Evolutionary conservation across 2,113 vertebrate genomes (phyloP).

Genomic region (Sisor rabdophorus): DNA sequence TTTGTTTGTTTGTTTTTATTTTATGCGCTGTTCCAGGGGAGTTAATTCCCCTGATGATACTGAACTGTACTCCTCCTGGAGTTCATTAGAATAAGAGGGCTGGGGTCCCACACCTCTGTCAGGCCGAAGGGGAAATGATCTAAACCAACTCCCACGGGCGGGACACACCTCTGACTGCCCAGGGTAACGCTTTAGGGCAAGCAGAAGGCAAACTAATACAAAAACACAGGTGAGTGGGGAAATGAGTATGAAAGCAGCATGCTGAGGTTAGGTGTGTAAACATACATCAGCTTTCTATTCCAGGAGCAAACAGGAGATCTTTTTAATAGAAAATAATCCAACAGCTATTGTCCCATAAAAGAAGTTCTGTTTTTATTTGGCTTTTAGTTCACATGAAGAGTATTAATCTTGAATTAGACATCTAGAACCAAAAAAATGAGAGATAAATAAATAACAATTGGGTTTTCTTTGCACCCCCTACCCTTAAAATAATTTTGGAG

Average conservation of each 20-base stretch:
- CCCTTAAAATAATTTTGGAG: not conserved
- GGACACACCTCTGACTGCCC: constrained; percentile 6
- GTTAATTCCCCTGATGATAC: constrained; percentile 66
- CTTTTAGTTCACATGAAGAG: constrained; percentile 62
- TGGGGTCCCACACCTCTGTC: constrained; percentile 41
- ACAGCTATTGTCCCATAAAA: constrained; percentile 18
- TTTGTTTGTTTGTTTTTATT: constrained; percentile 70
- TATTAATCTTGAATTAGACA: constrained; percentile 53
- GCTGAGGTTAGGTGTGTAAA: constrained; percentile 7
- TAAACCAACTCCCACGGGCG: constrained; percentile 37
- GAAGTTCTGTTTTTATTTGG: constrained; percentile 51
- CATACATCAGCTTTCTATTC: not conserved
- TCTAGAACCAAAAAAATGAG: constrained; percentile 37
- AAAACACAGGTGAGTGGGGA: constrained; percentile 33
- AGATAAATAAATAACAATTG: constrained; percentile 47
- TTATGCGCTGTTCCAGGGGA: constrained; percentile 63
- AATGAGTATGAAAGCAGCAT: constrained; percentile 28
- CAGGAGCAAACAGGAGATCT: not conserved
- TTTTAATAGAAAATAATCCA: not conserved
- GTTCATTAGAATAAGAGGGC: constrained; percentile 67
- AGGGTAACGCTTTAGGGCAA: constrained; percentile 36
- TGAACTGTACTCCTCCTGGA: constrained; percentile 66
- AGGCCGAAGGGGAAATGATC: constrained; percentile 59
- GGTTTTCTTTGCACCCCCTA: constrained; percentile 27
- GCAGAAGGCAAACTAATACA: constrained; percentile 38